A percentile compares a stretch with the other conserved stretches of the same genome.
These are phyloP conservation scores for Ostrea denselamellosa DNA, from an alignment of 1,140 invertebrate species.

Conservation along the genomic window DNA sequence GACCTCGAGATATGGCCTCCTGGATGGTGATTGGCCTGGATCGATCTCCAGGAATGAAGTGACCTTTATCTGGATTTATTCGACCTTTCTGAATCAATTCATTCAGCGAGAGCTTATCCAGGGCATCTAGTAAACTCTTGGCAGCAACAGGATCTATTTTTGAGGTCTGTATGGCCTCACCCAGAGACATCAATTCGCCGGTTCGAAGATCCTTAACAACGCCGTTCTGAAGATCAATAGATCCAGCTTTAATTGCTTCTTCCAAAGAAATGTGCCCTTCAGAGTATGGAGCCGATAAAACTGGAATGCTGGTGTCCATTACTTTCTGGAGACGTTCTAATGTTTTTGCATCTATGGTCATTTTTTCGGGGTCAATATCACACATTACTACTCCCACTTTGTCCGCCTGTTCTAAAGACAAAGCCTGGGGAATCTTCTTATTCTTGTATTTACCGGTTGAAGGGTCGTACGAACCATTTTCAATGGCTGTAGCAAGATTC, in stretches of 20 bases:
- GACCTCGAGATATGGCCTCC: conserved; percentile 80
- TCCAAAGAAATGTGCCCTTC: conserved; percentile 65
- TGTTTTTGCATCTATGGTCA: conserved; percentile 65
- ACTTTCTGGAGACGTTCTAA: conserved; percentile 62
- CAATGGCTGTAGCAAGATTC: conserved; percentile 69
- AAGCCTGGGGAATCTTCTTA: conserved; percentile 64
- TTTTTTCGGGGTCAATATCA: conserved; percentile 66
- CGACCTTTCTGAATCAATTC: conserved; percentile 87
- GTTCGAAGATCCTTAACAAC: conserved; percentile 62
- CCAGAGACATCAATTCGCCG: conserved; percentile 62
- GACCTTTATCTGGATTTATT: conserved; percentile 79
- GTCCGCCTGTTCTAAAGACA: conserved; percentile 71
- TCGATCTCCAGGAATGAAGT: conserved; percentile 49
- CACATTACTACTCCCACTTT: conserved; percentile 62
- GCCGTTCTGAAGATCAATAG: conserved; percentile 67
- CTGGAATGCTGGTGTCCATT: conserved; percentile 66
- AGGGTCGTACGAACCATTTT: conserved; percentile 68
- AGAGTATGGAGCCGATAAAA: conserved; percentile 60
- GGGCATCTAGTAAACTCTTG: conserved; percentile 81
- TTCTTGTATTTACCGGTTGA: conserved; percentile 69
- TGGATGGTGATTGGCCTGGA: conserved; percentile 73
- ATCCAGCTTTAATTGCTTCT: conserved; percentile 70
- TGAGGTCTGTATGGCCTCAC: conserved; percentile 66
- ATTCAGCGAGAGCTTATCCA: conserved; percentile 82
- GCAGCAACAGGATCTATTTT: conserved; percentile 78